These are phyloP conservation scores for Actinia equina DNA, from an alignment of 64 coral and sea anemone species.

Conservation along the genomic window DNA sequence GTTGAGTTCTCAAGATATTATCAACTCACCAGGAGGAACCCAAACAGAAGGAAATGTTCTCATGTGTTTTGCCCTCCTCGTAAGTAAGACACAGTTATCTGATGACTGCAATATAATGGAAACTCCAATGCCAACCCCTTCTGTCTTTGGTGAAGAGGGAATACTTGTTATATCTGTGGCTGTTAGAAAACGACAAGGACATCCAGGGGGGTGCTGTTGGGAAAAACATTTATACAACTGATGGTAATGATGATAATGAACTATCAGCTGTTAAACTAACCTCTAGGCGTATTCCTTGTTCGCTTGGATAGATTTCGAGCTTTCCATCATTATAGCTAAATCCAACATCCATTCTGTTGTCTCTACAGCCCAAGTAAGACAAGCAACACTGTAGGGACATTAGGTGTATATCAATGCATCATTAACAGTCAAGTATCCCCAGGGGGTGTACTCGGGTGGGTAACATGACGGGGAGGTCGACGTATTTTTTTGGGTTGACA, in stretches of 20 bases:
- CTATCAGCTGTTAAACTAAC: neutral
- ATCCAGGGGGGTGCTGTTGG: conserved; percentile 65
- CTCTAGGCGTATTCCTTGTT: conserved; percentile 33
- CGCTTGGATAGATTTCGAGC: conserved; percentile 37
- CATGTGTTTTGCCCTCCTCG: conserved; percentile 82
- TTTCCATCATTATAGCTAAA: conserved; percentile 25
- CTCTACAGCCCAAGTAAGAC: conserved; percentile 33
- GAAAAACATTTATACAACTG: neutral
- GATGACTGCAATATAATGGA: conserved; percentile 73
- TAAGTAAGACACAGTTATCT: conserved; percentile 72
- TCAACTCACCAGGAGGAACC: conserved; percentile 83
- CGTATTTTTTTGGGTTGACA: too few species aligned
- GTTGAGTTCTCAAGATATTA: neutral
- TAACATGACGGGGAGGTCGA: too few species aligned
- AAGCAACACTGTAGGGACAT: conserved; percentile 43
- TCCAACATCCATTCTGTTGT: conserved; percentile 48
- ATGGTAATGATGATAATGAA: neutral
- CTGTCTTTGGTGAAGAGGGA: conserved; percentile 16
- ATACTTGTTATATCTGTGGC: conserved; percentile 59
- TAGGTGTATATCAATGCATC: neutral
- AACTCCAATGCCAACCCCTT: conserved; percentile 74
- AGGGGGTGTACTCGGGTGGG: too few species aligned
- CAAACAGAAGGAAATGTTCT: conserved; percentile 83
- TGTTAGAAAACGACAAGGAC: conserved; percentile 89
- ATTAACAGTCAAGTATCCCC: neutral